These are phyloP conservation scores for honey bee (Apis mellifera) DNA, from an alignment of 1,140 invertebrate genomes.

Conservation along the genomic window Amel_HAv3.1 CM009938.2:10871501-10872000, in stretches of 20 bases:
- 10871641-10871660: too few species aligned
- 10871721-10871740: neutral
- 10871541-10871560: neutral
- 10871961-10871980: constrained; percentile 53
- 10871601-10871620: too few species aligned
- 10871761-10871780: too few species aligned
- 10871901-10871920: constrained; percentile 53
- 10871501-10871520: neutral
- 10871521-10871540: neutral
- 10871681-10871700: neutral
- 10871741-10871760: neutral
- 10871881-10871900: constrained; percentile 29
- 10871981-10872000: constrained; percentile 20
- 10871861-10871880: constrained; percentile 8
- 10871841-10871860: constrained; percentile 36
- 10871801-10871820: constrained; percentile 16
- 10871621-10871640: too few species aligned
- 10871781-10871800: too few species aligned
- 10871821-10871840: neutral
- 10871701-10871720: too few species aligned
- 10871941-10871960: constrained; percentile 71
- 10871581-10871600: neutral
- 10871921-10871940: constrained; percentile 73
- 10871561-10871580: neutral
- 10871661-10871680: too few species aligned